Conservation (phyloP, 2,888 invertebrate genomes). For the Cylloceria caligata region DNA sequence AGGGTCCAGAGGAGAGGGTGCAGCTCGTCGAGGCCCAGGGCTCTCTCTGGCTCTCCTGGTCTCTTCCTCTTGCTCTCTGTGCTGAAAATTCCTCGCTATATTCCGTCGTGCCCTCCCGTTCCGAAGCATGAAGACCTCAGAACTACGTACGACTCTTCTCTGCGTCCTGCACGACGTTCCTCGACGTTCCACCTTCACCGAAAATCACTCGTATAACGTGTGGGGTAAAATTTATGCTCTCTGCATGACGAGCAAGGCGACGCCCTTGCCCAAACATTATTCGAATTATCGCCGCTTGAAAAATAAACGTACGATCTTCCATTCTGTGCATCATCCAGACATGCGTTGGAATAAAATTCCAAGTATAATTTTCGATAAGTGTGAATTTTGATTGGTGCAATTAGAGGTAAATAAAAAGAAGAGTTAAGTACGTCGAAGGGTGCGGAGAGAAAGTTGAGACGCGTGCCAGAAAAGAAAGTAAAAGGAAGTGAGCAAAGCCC, state of each 20-base stretch:
- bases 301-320: neutral
- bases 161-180: neutral
- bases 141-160: neutral
- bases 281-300: neutral
- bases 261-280: constrained; percentile 8
- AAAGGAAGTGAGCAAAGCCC: constrained; percentile 39
- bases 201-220: constrained; percentile 34
- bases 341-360: neutral
- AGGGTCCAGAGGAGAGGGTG: constrained; percentile 64
- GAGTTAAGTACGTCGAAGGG: constrained; percentile 12
- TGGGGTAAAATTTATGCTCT: constrained; percentile 12
- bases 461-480: constrained; percentile 66
- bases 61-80: constrained; percentile 27
- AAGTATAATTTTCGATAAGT: neutral
- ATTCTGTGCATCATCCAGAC: neutral
- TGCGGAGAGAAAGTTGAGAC: constrained; percentile 50
- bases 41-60: constrained; percentile 32
- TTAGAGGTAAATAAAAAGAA: constrained; percentile 25
- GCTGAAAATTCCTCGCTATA: neutral
- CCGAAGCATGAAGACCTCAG: constrained; percentile 34
- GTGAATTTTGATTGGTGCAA: constrained; percentile 23
- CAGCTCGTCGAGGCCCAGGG: constrained; percentile 50
- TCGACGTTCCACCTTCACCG: neutral
- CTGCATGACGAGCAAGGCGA: neutral
- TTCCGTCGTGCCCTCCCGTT: neutral